phyloP scores from a whole-genome alignment of 2,888 invertebrate genomes.

The Achlya flavicornis region DNA sequence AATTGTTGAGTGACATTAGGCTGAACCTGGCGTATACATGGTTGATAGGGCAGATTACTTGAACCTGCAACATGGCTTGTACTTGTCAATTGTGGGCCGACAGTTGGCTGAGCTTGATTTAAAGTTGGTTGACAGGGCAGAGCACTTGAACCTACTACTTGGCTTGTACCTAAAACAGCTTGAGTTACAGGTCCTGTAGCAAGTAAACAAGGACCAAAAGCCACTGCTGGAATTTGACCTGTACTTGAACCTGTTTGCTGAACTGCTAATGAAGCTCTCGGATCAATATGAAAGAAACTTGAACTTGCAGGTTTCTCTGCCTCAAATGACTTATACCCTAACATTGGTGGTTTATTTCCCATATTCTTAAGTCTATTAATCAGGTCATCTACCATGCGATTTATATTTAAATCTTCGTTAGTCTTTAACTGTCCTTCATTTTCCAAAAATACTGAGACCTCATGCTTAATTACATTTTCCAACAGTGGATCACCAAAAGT shows the following conservation, averaged over 20 bases:
- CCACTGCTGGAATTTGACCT: not conserved
- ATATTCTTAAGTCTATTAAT: constrained; percentile 42
- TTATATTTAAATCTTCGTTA: constrained; percentile 42
- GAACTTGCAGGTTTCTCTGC: constrained; percentile 35
- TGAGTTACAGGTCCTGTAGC: not conserved
- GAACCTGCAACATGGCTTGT: not conserved
- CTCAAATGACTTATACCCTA: constrained; percentile 38
- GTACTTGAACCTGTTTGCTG: not conserved
- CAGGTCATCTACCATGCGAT: constrained; percentile 50
- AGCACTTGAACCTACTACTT: not conserved
- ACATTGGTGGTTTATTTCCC: constrained; percentile 16
- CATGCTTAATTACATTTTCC: constrained; percentile 42
- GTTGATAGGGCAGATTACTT: not conserved
- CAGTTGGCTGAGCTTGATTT: not conserved
- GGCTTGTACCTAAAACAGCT: not conserved
- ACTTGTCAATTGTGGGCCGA: not conserved
- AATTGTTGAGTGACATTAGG: not conserved
- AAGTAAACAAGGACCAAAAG: not conserved
- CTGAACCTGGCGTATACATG: not conserved
- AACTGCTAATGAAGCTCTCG: not conserved
- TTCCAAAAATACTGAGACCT: constrained; percentile 46
- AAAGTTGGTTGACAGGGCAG: not conserved
- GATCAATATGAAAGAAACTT: constrained; percentile 26
- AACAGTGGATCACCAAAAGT: constrained; percentile 24
- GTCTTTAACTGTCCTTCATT: constrained; percentile 34